Base-by-base conservation (phyloP, 2,797 vertebrate genomes). In the Gobio occitaniae region DNA sequence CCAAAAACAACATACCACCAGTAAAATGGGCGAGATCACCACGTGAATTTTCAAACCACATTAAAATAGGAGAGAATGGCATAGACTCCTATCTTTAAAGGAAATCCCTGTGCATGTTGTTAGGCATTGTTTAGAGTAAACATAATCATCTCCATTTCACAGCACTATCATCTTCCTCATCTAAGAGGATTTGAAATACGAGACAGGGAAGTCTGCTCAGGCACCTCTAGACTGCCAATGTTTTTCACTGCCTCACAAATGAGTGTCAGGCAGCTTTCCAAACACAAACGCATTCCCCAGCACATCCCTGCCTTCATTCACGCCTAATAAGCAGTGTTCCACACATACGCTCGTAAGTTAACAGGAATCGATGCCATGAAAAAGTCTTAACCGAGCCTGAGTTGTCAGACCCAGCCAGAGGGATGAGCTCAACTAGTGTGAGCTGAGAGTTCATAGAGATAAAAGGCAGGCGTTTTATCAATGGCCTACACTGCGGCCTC, bases 111-210 rank as follows among this genome's bases (percentile, higher is more conserved):
- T 82, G 79, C 56, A 83, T 52, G 70, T 87, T 87, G 85, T 85
- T 83, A 66, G 70, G 84, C 71, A 74, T 77, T 86, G 89, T 93
- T 93, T 91, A 87, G 87, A 90, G 93, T 92, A 92, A 93, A 94
- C 91, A 92, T 90, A 91, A 90, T 92, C 91, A 89, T 93, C 91
- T 89, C 85, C 83, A 78, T 88, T 90, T 88, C 87, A 86, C 89
- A 88, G 84, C 54, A 76, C 48, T 87, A 90, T 87, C 86, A 66
- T 88, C 89, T 92, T 90, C 88, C 90, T 82, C 86, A 84, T 84
- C 88, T 89, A 78, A 90, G 82, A 88, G 87, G 86, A 88, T 89
- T 83, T 89, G 88, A 90, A 88, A 90, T 61, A 74, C 47, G 70
- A 89, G 86, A 76, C 32, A 1, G 69, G 68, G 81, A 54, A 21